These are phyloP conservation scores for Nomada hirtipes DNA, from an alignment of 2,888 invertebrate species.

Conservation along the genomic window DNA sequence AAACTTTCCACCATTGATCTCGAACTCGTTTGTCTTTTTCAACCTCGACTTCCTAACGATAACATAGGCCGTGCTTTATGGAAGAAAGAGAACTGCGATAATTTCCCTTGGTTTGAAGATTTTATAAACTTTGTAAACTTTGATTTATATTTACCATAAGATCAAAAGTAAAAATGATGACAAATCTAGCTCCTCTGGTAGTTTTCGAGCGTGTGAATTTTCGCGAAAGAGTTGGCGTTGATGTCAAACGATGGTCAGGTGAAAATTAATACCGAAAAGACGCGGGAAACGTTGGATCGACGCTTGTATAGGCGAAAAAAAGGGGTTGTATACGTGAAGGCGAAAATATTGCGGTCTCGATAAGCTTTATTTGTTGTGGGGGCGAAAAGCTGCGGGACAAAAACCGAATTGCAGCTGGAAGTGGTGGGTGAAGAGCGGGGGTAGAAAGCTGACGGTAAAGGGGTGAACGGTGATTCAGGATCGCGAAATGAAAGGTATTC, in stretches of 20 bases:
- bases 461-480: slow-evolving; percentile 15
- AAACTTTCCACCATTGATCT: not conserved
- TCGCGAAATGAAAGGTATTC: slow-evolving; percentile 18
- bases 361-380: slow-evolving; percentile 27
- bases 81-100: too few relatives aligned
- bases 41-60: too few relatives aligned
- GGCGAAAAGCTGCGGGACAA: slow-evolving; percentile 11
- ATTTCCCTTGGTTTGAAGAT: too few relatives aligned
- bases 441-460: not conserved
- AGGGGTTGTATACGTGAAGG: not conserved
- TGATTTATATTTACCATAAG: not conserved
- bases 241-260: not conserved
- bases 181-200: not conserved
- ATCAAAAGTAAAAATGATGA: not conserved
- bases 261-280: slow-evolving; percentile 14
- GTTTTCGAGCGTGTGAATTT: not conserved
- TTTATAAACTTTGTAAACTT: not conserved
- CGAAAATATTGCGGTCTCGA: slow-evolving; percentile 37
- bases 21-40: too few relatives aligned
- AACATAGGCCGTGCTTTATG: too few relatives aligned
- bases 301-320: not conserved
- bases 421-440: not conserved
- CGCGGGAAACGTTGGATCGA: not conserved
- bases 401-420: slow-evolving; percentile 1
- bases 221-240: not conserved